Base-by-base conservation (phyloP, 2,888 invertebrate species). In the Brenthis daphne region DNA sequence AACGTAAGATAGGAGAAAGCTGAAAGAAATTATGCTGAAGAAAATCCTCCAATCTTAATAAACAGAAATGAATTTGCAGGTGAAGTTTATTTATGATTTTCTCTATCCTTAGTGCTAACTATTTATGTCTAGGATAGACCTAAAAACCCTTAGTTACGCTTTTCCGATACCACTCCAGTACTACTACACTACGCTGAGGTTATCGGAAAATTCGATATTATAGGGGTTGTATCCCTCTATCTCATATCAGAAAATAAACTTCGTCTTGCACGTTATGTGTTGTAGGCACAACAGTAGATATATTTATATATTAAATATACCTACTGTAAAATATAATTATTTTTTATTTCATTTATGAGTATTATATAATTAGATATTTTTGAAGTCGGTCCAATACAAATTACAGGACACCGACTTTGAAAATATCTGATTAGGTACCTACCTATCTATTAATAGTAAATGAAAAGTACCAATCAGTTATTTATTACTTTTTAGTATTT, bases 141-240 rank as follows among this genome's bases (percentile, higher is more conserved):
- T 51, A 51, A 51, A 51, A 16, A 51, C 53, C 53, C 29, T 60
- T 53, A 63, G 51, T 53, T 63, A 53, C 37, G 33, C 13, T 51
- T 33, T 63, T 63, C 51, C 33, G 53, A 63, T 63, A 51, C 53
- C 50, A 13, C 6, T 50, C 60, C 50, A 60, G 60, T 50, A 50
- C 60, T 60, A 58, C 29, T 50, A 60, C 29, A 50, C 51, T 63
- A 63, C 53, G 33, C 51, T 63, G 53, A 53, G 37, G 33, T 20
- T 63, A 63, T 63, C 37, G 51, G 53, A 53, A 63, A 53, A 63
- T 63, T 53, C 51, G 51, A 63, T 63, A 63, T 63, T 63, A 63
- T 53, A 51, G 6, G 16, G 53, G 53, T 14, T 53, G 50, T 53
- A 20, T 53, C 51, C 37, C 53, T 37, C 61, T 63, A 53, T 51